Evolutionary conservation across 1,140 invertebrate genomes (phyloP).

Genomic region (Drosophila orena): DNA sequence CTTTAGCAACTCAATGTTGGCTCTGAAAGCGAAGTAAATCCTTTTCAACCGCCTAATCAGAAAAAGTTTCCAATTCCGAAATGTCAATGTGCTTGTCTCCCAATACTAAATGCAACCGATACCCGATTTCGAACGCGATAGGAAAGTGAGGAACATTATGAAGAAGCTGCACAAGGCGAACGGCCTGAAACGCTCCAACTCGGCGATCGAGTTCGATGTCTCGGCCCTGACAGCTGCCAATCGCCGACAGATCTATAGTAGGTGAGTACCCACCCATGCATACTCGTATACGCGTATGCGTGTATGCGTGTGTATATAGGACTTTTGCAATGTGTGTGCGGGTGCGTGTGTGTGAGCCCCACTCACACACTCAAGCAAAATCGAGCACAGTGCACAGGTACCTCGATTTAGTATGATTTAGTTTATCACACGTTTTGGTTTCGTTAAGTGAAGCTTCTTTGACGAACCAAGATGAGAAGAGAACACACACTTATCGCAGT

Average conservation of each 20-base stretch:
- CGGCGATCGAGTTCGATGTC: conserved; percentile 90
- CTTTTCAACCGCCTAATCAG: too few species aligned
- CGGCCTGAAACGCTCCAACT: conserved; percentile 87
- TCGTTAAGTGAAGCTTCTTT: conserved; percentile 30
- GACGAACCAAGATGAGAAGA: conserved; percentile 24
- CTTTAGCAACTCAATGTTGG: too few species aligned
- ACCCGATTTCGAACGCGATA: conserved; percentile 24
- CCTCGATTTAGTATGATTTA: conserved; percentile 18
- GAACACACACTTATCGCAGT: conserved; percentile 39
- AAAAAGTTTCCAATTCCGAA: neutral
- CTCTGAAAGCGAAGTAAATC: too few species aligned
- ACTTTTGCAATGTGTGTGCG: conserved; percentile 39
- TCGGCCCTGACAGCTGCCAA: conserved; percentile 88
- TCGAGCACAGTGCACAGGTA: conserved; percentile 38
- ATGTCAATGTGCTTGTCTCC: conserved; percentile 23
- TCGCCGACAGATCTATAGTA: conserved; percentile 85
- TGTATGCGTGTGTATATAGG: conserved; percentile 27
- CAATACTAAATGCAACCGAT: conserved; percentile 29
- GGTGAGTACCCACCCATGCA: conserved; percentile 67
- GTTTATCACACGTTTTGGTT: conserved; percentile 5
- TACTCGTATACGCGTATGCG: neutral
- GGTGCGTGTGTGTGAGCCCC: neutral
- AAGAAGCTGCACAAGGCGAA: conserved; percentile 84
- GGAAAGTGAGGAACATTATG: conserved; percentile 83
- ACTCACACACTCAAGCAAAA: conserved; percentile 10